Base-by-base conservation (phyloP, 2,888 invertebrate species). In the Aelia acuminata region DNA sequence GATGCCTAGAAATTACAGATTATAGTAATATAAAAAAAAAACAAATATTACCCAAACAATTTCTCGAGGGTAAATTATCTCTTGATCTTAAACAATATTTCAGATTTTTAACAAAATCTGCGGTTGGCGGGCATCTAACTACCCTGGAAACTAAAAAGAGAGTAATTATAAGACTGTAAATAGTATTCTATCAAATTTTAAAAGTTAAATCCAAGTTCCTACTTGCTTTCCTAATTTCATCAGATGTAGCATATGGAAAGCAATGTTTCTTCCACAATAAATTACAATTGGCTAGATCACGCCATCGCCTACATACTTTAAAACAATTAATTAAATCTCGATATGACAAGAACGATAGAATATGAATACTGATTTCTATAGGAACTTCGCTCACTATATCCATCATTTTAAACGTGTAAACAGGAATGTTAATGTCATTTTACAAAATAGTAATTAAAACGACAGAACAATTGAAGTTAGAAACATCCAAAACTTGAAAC, bases 241-340 rank as follows among this genome's bases (percentile, higher is more conserved):
- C 26, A 13, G 39, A 11, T 50, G 85, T 50, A 11, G 85, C 85
- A 49, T 85, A 85, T 8, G 49, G 85, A 47, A 85, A 85, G 47
- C 85, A 85, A 85, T 85, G 49, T 85, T 53, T 85, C 35, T 85
- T 85, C 85, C 85, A 85, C 31, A 85, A 49, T 15, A 35, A 47
- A 85, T 85, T 85, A 35, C 49, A 50, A 49, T 85, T 85, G 22
- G 53, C 85, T 3, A 85, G 10, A 48, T 85, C 49, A 47, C 85
- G 49, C 85, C 85, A 85, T 8, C 15, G 31, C 47, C 53, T 85
- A 85, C 85, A 47, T 26, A 85, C 85, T 50, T 49, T 50, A 50
- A 85, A 85, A 49, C 85, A 85, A 85, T 85, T 85, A 47, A 85
- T 85, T 85, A 85, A 85, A 20, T 85, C 85, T 50, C 49, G 39